Evolutionary conservation across 1,140 invertebrate species (phyloP).

Genomic region (Atta colombica): DNA sequence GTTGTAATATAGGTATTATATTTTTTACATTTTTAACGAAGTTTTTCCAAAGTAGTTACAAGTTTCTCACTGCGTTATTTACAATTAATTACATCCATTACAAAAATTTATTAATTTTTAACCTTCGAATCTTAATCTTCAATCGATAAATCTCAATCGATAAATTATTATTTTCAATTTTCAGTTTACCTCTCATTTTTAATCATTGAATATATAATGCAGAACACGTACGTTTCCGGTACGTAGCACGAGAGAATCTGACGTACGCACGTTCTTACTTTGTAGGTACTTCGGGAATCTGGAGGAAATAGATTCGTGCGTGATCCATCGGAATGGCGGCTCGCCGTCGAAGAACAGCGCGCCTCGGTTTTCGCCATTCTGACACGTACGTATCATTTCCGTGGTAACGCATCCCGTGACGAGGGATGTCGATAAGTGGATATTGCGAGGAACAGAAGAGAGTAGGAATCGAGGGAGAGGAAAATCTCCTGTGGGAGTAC

Average conservation of each 20-base stretch:
- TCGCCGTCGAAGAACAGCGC: neutral
- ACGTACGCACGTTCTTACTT: neutral
- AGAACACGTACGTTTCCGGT: neutral
- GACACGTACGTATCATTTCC: constrained; percentile 69
- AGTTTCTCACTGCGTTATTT: no score
- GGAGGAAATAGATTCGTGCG: constrained; percentile 39
- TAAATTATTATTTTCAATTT: neutral
- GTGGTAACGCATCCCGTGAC: constrained; percentile 56
- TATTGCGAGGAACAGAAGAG: constrained; percentile 51
- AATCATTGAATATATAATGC: constrained; percentile 3
- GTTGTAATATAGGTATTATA: no score
- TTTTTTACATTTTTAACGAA: no score
- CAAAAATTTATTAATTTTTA: neutral
- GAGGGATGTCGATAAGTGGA: constrained; percentile 69
- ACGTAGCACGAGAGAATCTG: constrained; percentile 1
- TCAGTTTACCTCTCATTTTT: neutral
- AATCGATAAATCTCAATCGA: neutral
- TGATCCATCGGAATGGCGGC: constrained; percentile 39
- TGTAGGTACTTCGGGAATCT: constrained; percentile 14
- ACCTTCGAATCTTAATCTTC: neutral
- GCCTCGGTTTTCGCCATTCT: constrained; percentile 28
- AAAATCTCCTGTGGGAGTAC: constrained; percentile 54
- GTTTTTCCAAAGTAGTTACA: no score
- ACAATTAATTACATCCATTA: no score
- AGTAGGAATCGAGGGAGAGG: constrained; percentile 5